Base-by-base conservation (phyloP, 2,797 vertebrate species). In the Sebastes ruberrimus region DNA sequence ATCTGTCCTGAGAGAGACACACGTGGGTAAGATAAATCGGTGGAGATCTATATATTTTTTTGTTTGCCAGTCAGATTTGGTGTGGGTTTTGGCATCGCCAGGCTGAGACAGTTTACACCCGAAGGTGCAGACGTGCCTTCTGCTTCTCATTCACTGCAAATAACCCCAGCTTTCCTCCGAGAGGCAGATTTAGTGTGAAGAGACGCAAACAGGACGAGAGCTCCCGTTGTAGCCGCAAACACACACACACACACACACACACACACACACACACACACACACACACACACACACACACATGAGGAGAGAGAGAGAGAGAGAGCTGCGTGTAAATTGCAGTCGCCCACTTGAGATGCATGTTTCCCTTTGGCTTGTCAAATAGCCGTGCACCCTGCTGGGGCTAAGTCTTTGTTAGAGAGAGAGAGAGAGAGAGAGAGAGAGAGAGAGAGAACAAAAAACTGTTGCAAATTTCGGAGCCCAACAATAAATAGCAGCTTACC, bases 401-500 rank as follows among this genome's bases (percentile, higher is more conserved):
- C 86, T 27, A 74, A 86, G 90, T 86, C 91, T 92, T 92, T 91
- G 89, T 92, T 84, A 87, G 74, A 78, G 53, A 68, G 69, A 23
- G 71, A 71, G 35, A 69, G 33, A 38, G 52, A 61, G 76, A 57
- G 75, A 74, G 80, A 66, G 71, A 71, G 35, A 68, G 81, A 14
- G 38, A 38, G 33, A 35, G 33, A 35, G 5, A 6, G 38, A 38
- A 57, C 25, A 18, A 13, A 63, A 66, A 78, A 86, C 72, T 81
- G 80, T 88, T 75, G 73, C 80, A 53, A 81, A 68, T 18, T 78
- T 67, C 20, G 2, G 7, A 6, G 20, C 8, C 20, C 53, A 82
- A 82, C 64, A 87, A 80, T 46, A 71, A 87, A 80, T 35, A 71
- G 77, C 76, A 0, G 76, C 88, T 94, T 96, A 99, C 98, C 97